Percentiles rank a stretch among this genome's conserved stretches.
phyloP scores from a whole-genome alignment of 2,888 invertebrate species.

The Dexiosoma caninum region DNA sequence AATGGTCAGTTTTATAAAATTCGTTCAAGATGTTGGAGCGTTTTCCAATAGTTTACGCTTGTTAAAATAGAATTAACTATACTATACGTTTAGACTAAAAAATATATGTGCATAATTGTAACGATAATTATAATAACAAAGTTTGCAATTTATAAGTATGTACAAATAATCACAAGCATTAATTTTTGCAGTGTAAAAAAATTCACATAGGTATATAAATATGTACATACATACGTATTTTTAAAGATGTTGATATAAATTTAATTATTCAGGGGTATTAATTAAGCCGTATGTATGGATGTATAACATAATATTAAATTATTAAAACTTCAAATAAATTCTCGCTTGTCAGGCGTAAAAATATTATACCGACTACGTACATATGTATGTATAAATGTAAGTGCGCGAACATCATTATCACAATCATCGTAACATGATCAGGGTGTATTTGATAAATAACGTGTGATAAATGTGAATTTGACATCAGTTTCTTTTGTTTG shows the following conservation, averaged over 20 bases:
- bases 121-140: too few species aligned
- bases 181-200: neutral
- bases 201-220: neutral
- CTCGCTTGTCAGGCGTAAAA: slow-evolving; percentile 40
- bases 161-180: too few species aligned
- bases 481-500: slow-evolving; percentile 44
- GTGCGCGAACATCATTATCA: slow-evolving; percentile 17
- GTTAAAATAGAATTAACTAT: neutral
- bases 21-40: slow-evolving; percentile 51
- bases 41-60: slow-evolving; percentile 1
- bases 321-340: slow-evolving; percentile 5
- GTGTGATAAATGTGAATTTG: slow-evolving; percentile 61
- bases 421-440: slow-evolving; percentile 30
- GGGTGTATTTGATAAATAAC: slow-evolving; percentile 61
- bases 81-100: neutral
- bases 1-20: slow-evolving; percentile 55
- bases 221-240: neutral
- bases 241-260: too few species aligned
- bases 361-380: neutral
- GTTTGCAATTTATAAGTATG: too few species aligned
- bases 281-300: slow-evolving; percentile 6
- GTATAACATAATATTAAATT: neutral
- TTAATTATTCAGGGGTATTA: slow-evolving; percentile 14
- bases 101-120: neutral
- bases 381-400: neutral